These are phyloP conservation scores for Umimayanthus chanpuru DNA, from an alignment of 92 coral and sea anemone species.

Conservation along the genomic window DNA sequence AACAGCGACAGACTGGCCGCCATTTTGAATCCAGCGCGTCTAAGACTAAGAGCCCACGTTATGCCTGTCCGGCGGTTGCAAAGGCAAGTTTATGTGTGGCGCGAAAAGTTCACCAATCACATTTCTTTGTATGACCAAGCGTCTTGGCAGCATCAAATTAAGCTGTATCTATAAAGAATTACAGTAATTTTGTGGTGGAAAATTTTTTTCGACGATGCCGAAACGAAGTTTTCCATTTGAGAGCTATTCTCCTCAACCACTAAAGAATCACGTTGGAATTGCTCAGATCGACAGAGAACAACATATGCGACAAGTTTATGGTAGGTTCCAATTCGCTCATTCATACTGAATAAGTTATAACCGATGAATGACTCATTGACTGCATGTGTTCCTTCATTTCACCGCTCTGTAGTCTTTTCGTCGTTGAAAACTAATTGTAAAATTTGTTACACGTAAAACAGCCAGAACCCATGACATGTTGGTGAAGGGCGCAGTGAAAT, in stretches of 20 bases:
- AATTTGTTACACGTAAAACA: conserved; percentile 33
- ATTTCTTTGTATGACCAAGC: neutral
- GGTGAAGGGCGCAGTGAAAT: conserved; percentile 71
- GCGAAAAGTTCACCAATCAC: conserved; percentile 83
- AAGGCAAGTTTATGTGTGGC: conserved; percentile 55
- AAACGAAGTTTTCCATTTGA: conserved; percentile 88
- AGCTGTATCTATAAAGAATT: neutral
- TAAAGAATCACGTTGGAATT: conserved; percentile 83
- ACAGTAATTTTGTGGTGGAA: neutral
- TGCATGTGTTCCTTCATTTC: too few relatives aligned
- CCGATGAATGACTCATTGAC: too few relatives aligned
- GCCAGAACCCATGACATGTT: conserved; percentile 84
- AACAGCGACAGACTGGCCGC: conserved; percentile 70
- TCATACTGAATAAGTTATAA: too few relatives aligned
- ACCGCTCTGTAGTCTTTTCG: too few relatives aligned
- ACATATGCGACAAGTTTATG: conserved; percentile 74
- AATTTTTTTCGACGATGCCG: conserved; percentile 65
- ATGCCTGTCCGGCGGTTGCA: conserved; percentile 56
- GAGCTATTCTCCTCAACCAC: conserved; percentile 70
- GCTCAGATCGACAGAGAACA: conserved; percentile 75
- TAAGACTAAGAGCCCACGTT: neutral
- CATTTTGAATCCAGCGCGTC: conserved; percentile 79
- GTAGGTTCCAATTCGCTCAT: conserved; percentile 62
- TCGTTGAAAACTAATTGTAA: too few relatives aligned
- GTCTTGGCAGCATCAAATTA: neutral